Evolutionary conservation across 2,797 vertebrate genomes (phyloP), one percentile per base, ranked within the genome.

Genomic region (Enteromius viviparus): DNA sequence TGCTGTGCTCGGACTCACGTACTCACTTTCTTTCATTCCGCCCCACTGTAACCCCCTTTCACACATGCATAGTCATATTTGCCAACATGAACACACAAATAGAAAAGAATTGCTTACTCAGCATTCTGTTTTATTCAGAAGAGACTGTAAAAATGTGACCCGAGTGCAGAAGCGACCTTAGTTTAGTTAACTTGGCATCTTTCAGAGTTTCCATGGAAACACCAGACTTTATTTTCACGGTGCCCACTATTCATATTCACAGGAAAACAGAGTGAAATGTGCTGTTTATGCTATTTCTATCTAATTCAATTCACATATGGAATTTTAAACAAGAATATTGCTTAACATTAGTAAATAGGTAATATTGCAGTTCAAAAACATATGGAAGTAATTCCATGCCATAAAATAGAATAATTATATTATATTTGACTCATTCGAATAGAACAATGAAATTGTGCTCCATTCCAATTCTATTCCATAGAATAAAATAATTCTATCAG

Each of bases 1-100:
- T 84, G 76, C 29, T 84, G 81, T 88, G 85, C 80, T 75, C 45
- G 3, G 74, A 51, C 78, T 87, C 87, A 88, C 85, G 85, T 86
- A 86, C 82, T 83, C 83, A 74, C 68, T 72, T 47, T 40, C 75
- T 81, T 12, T 49, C 68, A 78, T 47, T 49, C 32, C 19, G 0
- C 53, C 76, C 12, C 51, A 53, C 53, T 76, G 62, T 71, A 71
- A 58, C 83, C 55, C 51, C 11, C 66, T 77, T 64, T 81, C 65
- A 84, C 78, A 84, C 10, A 64, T 32, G 47, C 84, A 23, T 34
- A 21, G 68, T 82, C 23, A 82, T 55, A 72, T 58, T 8, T 58
- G 66, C 55, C 53, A 60, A 55, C 42, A 71, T 64, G 70, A 70
- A 78, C 45, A 58, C 66, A 47, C 40, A 47, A 62, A 23, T 37